Conservation (phyloP, 2,797 vertebrate genomes). For the Scolopax rusticola region DNA sequence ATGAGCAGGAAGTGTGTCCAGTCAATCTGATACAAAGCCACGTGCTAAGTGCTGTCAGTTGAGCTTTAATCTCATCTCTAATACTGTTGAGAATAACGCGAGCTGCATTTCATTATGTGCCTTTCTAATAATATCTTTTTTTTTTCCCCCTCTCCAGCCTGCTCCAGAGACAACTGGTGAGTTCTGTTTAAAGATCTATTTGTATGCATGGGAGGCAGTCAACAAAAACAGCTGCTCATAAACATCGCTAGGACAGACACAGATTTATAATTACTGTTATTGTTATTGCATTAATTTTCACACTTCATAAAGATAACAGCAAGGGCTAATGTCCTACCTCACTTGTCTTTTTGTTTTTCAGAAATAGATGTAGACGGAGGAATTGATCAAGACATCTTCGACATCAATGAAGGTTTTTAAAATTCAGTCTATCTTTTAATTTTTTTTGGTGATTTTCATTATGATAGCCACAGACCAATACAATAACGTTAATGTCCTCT, state of each 20-base stretch:
- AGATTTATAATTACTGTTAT: conserved; percentile 69
- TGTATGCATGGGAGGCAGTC: conserved; percentile 14
- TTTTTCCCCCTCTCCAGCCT: conserved; percentile 67
- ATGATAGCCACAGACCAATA: neutral
- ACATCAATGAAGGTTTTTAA: conserved; percentile 92
- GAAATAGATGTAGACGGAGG: conserved; percentile 88
- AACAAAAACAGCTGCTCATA: conserved; percentile 61
- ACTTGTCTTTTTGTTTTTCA: conserved; percentile 71
- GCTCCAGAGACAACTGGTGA: conserved; percentile 75
- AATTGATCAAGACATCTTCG: conserved; percentile 88
- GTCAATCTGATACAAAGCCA: neutral
- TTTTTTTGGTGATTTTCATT: neutral
- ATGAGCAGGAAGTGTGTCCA: neutral
- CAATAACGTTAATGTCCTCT: conserved; percentile 7
- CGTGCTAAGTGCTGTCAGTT: neutral
- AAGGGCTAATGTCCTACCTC: conserved; percentile 45
- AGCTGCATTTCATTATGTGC: conserved; percentile 37
- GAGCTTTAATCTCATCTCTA: conserved; percentile 4
- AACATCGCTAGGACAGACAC: conserved; percentile 21
- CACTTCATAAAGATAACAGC: conserved; percentile 63
- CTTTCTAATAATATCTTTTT: conserved; percentile 65
- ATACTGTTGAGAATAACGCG: neutral
- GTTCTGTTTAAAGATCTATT: conserved; percentile 70
- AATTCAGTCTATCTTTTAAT: neutral
- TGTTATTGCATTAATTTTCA: conserved; percentile 67